phyloP scores from a whole-genome alignment of 2,113 vertebrate genomes.

The Thalassoma bifasciatum region DNA sequence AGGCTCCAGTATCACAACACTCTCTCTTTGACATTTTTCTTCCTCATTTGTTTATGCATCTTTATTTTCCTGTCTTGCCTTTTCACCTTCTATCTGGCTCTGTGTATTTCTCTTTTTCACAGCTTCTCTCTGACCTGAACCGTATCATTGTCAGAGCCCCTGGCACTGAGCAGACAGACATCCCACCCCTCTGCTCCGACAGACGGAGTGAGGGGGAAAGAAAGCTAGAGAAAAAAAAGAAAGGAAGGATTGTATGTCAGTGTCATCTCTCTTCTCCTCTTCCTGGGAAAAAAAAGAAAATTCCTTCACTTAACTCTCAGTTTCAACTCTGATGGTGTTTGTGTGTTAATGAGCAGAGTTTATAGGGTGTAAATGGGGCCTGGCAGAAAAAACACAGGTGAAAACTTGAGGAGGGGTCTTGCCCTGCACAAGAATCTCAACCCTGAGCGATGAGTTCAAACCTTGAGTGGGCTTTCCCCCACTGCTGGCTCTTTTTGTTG shows the following conservation, averaged over 20 bases:
- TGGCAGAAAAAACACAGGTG: slow-evolving; percentile 52
- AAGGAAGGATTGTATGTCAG: slow-evolving; percentile 72
- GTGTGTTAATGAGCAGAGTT: slow-evolving; percentile 33
- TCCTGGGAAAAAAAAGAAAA: slow-evolving; percentile 42
- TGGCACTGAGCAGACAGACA: slow-evolving; percentile 65
- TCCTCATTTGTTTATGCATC: slow-evolving; percentile 63
- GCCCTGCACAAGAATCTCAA: slow-evolving; percentile 43
- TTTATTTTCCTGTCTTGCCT: slow-evolving; percentile 52
- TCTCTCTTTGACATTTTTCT: slow-evolving; percentile 47
- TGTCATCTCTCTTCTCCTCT: slow-evolving; percentile 48
- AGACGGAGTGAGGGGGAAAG: slow-evolving; percentile 20
- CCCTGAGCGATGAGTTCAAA: slow-evolving; percentile 40
- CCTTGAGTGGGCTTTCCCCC: slow-evolving; percentile 38
- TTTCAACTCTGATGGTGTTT: slow-evolving; percentile 5
- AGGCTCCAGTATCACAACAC: slow-evolving; percentile 63
- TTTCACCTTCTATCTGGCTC: slow-evolving; percentile 42
- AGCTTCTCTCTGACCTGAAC: slow-evolving; percentile 67
- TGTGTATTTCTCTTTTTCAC: slow-evolving; percentile 45
- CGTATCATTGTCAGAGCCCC: slow-evolving; percentile 74
- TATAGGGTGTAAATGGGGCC: slow-evolving; percentile 41
- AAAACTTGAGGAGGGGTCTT: slow-evolving; percentile 39
- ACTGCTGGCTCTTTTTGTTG: slow-evolving; percentile 32
- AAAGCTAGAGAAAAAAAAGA: slow-evolving; percentile 48
- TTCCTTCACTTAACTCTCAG: slow-evolving; percentile 46
- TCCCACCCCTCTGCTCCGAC: slow-evolving; percentile 50